Evolutionary conservation across 92 coral and sea anemone species (phyloP).

Genomic region (Heliopora coerulea): DNA sequence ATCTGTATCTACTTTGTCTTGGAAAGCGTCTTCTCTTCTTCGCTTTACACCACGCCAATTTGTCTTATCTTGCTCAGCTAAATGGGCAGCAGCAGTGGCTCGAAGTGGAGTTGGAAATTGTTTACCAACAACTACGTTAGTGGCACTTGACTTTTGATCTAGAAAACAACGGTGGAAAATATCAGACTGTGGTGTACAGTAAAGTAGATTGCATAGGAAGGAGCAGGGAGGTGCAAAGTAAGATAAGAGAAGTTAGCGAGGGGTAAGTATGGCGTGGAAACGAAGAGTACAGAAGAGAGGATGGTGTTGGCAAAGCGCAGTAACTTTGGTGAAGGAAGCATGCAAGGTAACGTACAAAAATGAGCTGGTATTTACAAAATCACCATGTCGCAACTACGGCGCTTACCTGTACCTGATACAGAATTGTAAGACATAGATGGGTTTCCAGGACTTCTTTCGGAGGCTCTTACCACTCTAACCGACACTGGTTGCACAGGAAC

Average conservation of each 20-base stretch:
- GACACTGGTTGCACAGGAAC: conserved; percentile 39
- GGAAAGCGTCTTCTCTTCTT: conserved; percentile 20
- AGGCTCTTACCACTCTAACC: conserved; percentile 29
- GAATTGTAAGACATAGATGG: conserved; percentile 49
- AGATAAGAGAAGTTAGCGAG: too few species aligned
- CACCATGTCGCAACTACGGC: background rate
- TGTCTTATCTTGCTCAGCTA: conserved; percentile 80
- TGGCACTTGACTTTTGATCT: conserved; percentile 45
- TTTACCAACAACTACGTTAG: conserved; percentile 83
- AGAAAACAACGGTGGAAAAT: too few species aligned
- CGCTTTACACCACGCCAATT: conserved; percentile 41
- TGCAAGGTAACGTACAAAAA: too few species aligned
- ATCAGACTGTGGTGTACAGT: too few species aligned
- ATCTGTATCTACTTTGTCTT: conserved; percentile 68
- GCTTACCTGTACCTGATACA: conserved; percentile 55
- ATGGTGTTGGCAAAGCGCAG: too few species aligned
- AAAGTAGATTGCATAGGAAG: too few species aligned
- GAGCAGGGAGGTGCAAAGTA: too few species aligned
- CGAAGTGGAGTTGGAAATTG: conserved; percentile 91
- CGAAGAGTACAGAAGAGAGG: too few species aligned
- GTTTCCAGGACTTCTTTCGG: conserved; percentile 19
- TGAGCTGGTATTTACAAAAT: too few species aligned
- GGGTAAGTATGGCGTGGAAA: too few species aligned
- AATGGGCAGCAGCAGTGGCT: conserved; percentile 86
- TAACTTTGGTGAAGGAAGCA: too few species aligned